These are phyloP conservation scores for Enhydra lutris DNA, from an alignment of 2,113 vertebrate genomes.

Conservation along the genomic window DNA sequence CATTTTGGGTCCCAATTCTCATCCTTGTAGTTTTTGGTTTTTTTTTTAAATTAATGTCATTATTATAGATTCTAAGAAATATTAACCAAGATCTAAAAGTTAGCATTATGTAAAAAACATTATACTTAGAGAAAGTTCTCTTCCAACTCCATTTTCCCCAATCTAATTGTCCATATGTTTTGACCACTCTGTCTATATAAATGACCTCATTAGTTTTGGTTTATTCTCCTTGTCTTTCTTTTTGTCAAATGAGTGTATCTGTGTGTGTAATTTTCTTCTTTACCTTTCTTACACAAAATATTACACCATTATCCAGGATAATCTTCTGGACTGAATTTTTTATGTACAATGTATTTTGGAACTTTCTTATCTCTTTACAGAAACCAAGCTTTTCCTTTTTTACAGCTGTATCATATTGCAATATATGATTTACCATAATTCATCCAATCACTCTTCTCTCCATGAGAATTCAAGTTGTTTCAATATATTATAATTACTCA, in stretches of 20 bases:
- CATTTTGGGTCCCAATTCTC: background rate
- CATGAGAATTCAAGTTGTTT: background rate
- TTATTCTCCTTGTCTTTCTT: background rate
- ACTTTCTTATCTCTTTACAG: background rate
- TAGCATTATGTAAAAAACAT: background rate
- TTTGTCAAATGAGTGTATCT: background rate
- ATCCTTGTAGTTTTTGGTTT: background rate
- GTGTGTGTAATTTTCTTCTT: background rate
- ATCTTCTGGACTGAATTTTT: background rate
- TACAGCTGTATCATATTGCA: background rate
- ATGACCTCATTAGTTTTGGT: background rate
- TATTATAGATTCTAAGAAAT: background rate
- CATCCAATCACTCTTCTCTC: background rate
- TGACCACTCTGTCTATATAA: background rate
- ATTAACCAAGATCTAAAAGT: background rate
- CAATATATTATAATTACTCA: background rate
- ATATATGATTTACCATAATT: background rate
- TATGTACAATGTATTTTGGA: background rate
- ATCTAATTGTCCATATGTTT: background rate
- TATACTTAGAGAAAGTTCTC: background rate
- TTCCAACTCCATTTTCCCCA: no score
- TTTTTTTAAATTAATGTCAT: background rate
- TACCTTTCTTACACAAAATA: background rate
- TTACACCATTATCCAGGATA: background rate
- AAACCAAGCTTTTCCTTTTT: background rate